Conservation (phyloP, 2,888 invertebrate species). For the Heliconius ismenius region DNA sequence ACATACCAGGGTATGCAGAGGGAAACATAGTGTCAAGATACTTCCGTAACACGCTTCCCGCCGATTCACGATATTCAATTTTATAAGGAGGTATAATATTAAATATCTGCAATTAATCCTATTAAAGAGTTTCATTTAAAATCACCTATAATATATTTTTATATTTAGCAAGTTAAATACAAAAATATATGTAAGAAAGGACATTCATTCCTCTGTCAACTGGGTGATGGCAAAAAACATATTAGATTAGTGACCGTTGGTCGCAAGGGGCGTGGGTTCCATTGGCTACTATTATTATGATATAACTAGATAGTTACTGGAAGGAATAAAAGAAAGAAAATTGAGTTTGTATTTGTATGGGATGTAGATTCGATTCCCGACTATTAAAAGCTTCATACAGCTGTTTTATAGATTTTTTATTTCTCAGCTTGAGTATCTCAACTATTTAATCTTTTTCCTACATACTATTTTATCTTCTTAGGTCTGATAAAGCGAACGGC, state of each 20-base stretch:
- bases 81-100: too few species aligned
- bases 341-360: background rate
- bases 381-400: too few species aligned
- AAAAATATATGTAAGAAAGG: slow-evolving; percentile 55
- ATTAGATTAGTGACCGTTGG: slow-evolving; percentile 76
- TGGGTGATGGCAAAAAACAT: slow-evolving; percentile 66
- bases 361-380: background rate
- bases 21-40: background rate
- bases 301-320: slow-evolving; percentile 5
- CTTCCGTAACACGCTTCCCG: too few species aligned
- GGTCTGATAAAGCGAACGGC: too few species aligned
- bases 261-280: slow-evolving; percentile 55
- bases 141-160: background rate
- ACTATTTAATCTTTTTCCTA: too few species aligned
- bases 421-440: too few species aligned
- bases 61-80: too few species aligned
- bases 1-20: background rate
- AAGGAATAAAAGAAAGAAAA: background rate
- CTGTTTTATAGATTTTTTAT: too few species aligned
- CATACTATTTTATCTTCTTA: too few species aligned
- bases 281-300: slow-evolving; percentile 31
- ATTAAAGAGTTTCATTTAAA: too few species aligned
- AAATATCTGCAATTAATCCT: too few species aligned
- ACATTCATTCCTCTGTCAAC: slow-evolving; percentile 67
- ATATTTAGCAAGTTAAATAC: background rate